Percentiles rank a stretch among this genome's conserved stretches.
These are phyloP conservation scores for Zosterops hypoxanthus DNA, from an alignment of 2,113 vertebrate species.

Conservation along the genomic window DNA sequence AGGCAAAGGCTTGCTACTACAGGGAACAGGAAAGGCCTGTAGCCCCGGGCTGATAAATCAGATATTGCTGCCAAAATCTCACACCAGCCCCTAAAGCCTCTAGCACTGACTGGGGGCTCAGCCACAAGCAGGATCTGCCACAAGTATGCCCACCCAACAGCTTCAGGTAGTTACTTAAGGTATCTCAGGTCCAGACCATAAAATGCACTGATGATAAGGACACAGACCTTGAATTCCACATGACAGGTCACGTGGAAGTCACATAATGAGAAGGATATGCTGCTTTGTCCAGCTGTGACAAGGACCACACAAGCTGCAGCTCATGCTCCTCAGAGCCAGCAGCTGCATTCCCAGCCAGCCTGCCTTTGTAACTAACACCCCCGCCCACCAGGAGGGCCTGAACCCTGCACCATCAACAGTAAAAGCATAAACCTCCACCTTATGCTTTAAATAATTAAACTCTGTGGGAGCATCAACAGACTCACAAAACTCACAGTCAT, in stretches of 20 bases:
- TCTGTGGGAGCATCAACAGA: constrained; percentile 56
- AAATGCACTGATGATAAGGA: neutral
- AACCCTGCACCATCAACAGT: constrained; percentile 10
- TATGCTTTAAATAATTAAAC: constrained; percentile 61
- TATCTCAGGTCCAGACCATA: neutral
- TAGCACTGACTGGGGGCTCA: neutral
- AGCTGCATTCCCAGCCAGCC: neutral
- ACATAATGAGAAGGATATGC: accelerated
- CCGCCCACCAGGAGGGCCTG: neutral
- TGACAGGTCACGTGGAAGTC: accelerated
- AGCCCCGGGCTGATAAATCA: neutral
- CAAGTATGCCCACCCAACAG: neutral
- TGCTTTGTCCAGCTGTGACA: neutral
- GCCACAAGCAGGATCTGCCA: neutral
- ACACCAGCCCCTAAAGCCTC: neutral
- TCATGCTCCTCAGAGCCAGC: neutral
- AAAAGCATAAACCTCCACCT: constrained; percentile 38
- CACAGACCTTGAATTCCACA: neutral
- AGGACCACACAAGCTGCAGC: neutral
- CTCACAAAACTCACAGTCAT: constrained; percentile 56
- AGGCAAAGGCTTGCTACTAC: neutral
- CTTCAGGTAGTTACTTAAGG: neutral
- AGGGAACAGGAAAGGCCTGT: neutral
- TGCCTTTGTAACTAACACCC: neutral
- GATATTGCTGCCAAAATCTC: neutral